Evolutionary conservation across 2,888 invertebrate species (phyloP), one percentile per base, ranked within the genome.

Genomic region (Synergus japonicus): DNA sequence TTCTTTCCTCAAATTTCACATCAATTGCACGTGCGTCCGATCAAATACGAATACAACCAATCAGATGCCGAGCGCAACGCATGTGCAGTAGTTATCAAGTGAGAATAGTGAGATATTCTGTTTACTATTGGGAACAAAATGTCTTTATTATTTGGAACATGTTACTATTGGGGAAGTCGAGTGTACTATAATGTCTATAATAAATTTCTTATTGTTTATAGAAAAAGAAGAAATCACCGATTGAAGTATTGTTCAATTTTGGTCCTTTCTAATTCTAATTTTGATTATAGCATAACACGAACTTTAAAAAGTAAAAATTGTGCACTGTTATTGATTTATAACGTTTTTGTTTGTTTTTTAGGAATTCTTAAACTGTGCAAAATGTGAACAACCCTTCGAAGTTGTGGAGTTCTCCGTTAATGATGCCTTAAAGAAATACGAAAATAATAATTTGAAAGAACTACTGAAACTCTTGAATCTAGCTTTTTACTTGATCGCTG

Each of bases 381-480:
- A 12, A 10, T 13, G 12, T 29, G 63, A 63, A 22, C 1, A 54
- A 73, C 37, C 46, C 5, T 1, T 67, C 77, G 80, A 29, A 37
- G n/a, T 22, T 76, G 76, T 79, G 77, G 78, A 41, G 12, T 76
- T 15, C 12, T 69, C 29, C 77, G 80, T 44, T 80, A 77, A 44
- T 58, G 78, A 12, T 66, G 49, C 15, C 12, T 78, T 9, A 76
- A 64, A 41, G 41, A 49, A 65, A 41, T 63, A 77, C 29, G 44
- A 43, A 8, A 7, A 7, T 18, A 9, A 64, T 13, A 18, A 60
- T 64, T 64, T 82, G 10, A 76, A 49, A 9, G 79, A 83, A 44
- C 69, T 84, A 3, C 54, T 82, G 67, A 81, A 79, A 63, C 49
- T 84, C 43, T 78, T 84, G 13, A 78, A 80, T 10, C 80, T 84